Base-by-base conservation (phyloP, 1,140 invertebrate species). In the Drosophila busckii region DNA sequence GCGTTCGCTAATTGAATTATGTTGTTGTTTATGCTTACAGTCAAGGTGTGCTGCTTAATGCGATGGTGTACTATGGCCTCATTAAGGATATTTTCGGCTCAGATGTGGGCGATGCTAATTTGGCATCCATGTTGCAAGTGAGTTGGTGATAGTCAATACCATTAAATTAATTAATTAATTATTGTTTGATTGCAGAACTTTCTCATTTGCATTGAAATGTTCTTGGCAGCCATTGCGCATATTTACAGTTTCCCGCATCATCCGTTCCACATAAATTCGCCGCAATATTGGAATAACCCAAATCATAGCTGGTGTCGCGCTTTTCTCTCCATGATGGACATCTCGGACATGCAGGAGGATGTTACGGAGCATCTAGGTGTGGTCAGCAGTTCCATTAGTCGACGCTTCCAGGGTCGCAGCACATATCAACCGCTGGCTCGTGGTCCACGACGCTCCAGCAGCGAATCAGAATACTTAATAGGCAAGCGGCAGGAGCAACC, bases 141-240 rank as follows among this genome's bases (percentile, higher is more conserved):
- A 69, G 73, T 42, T 16, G 2, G 15, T 20, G 4, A 9, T 23
- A 2, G 8, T 20, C 4, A 8, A 2, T 12, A 23, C 1, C 45
- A 9, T 61, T 49, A 42, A 26, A 42, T 6, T n/a, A 35, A 25
- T 37, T 35, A 26, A 41, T 4, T 0, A 8, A 8, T 3, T 23
- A 19, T n/a, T 19, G 10, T 19, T 13, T 5, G 9, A 40, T 63
- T 82, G 75, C 88, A 97, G 93, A 95, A 98, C 89, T 98, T 98
- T 88, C 89, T 97, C 34, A 97, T 99, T 50, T 99, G 97, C 78
- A 96, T 98, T 73, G 97, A 99, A 89, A 99, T 99, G 97, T 98
- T 98, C 85, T 85, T 98, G 61, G 97, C 97, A 5, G 95, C 97
- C 0, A 92, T 98, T 7, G 97, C 96, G 2, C 97, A 98, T 89